These are phyloP conservation scores for Adineta ricciae DNA, from an alignment of 2,888 invertebrate genomes.

Conservation along the genomic window DNA sequence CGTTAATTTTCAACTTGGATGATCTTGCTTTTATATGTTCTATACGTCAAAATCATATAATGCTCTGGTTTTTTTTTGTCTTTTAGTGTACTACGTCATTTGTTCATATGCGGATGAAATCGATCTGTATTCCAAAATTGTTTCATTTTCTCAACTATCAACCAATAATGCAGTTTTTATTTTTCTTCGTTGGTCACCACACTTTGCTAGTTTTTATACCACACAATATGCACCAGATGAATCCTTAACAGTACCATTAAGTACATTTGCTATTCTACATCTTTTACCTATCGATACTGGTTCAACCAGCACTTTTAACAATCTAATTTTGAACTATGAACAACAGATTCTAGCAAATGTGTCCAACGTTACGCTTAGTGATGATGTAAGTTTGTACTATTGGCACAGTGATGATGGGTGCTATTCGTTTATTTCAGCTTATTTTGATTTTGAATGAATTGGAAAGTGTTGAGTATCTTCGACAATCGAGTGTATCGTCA, in stretches of 20 bases:
- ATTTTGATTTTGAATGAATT: constrained; percentile 8
- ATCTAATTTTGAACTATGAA: background rate
- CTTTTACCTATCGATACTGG: background rate
- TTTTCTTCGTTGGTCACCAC: constrained; percentile 11
- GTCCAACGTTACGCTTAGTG: background rate
- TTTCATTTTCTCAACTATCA: background rate
- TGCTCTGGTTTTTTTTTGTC: no score
- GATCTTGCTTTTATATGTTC: no score
- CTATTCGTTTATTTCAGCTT: background rate
- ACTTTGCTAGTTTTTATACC: background rate
- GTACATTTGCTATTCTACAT: background rate
- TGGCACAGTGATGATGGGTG: no score
- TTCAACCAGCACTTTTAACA: background rate
- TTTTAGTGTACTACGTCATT: background rate
- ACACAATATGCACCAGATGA: background rate
- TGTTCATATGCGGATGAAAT: background rate
- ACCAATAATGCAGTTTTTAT: background rate
- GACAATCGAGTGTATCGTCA: background rate
- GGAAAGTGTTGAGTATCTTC: background rate
- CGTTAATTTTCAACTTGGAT: no score
- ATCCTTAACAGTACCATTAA: background rate
- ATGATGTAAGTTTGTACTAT: background rate
- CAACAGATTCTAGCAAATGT: background rate
- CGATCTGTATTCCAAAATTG: background rate
- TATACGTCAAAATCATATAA: no score